phyloP scores from a whole-genome alignment of 2,888 invertebrate species.

The Aphelenchoides bicaudatus region DNA sequence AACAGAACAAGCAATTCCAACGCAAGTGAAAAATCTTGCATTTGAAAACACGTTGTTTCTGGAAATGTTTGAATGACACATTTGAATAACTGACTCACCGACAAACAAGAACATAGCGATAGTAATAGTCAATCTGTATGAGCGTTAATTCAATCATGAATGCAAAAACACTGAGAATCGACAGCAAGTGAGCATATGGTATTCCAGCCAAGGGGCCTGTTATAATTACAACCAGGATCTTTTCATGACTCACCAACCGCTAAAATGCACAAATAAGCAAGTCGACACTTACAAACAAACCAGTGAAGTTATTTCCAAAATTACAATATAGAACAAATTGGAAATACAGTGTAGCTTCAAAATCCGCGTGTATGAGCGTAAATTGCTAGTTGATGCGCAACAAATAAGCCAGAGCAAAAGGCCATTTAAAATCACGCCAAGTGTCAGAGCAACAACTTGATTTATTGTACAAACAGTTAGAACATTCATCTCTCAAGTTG shows the following conservation, averaged over 20 bases:
- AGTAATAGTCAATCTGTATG: constrained; percentile 14
- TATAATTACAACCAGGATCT: background rate
- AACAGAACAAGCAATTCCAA: too few species aligned
- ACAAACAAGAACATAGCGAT: constrained; percentile 10
- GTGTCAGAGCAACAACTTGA: too few species aligned
- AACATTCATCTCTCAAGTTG: too few species aligned
- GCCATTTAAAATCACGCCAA: too few species aligned
- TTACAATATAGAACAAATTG: constrained; percentile 1
- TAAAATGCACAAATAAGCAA: too few species aligned
- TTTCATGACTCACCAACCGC: background rate
- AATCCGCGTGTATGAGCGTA: constrained; percentile 7
- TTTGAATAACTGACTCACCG: too few species aligned
- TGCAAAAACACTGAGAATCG: background rate
- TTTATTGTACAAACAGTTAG: too few species aligned
- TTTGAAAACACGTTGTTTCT: too few species aligned
- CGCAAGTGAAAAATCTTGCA: too few species aligned
- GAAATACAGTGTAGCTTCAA: constrained; percentile 1
- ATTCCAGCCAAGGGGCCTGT: too few species aligned
- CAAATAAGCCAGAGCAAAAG: background rate
- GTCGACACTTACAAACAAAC: too few species aligned
- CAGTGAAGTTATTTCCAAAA: background rate
- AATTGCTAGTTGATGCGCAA: background rate
- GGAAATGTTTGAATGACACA: too few species aligned
- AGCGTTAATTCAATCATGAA: constrained; percentile 13
- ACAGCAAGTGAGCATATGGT: background rate